Conservation (phyloP, 1,140 invertebrate genomes). For the Drosophila subobscura region DNA sequence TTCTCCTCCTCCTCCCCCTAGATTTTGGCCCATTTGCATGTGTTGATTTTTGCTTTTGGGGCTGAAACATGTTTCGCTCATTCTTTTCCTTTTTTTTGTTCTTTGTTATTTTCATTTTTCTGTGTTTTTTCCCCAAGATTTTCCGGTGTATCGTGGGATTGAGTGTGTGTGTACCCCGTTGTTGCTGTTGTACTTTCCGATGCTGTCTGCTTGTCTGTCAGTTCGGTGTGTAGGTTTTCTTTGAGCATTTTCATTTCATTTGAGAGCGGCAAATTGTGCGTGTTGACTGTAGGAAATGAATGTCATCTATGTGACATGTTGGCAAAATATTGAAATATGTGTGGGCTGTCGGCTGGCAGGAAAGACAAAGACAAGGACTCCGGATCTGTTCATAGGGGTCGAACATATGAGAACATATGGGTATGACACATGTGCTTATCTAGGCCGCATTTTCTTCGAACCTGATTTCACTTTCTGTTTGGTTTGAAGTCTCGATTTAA, state of each 20-base stretch:
- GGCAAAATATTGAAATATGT: constrained; percentile 76
- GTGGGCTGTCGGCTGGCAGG: constrained; percentile 1
- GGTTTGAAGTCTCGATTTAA: constrained; percentile 21
- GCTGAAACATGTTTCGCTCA: constrained; percentile 47
- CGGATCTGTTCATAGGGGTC: constrained; percentile 19
- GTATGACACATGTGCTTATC: constrained; percentile 55
- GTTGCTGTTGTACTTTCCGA: constrained; percentile 3
- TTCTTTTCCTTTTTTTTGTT: constrained; percentile 17
- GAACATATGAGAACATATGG: constrained; percentile 8
- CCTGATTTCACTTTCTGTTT: constrained; percentile 20
- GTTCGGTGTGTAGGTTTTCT: constrained; percentile 41
- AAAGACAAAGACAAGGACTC: constrained; percentile 7
- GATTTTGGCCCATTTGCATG: constrained; percentile 35
- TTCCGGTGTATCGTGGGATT: constrained; percentile 49
- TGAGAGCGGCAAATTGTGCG: constrained; percentile 78
- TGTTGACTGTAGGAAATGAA: constrained; percentile 79
- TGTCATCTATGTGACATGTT: constrained; percentile 77
- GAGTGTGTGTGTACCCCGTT: constrained; percentile 3
- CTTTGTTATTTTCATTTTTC: constrained; percentile 27
- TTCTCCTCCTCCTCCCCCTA: constrained; percentile 1
- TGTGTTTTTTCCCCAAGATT: constrained; percentile 46
- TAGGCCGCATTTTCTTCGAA: constrained; percentile 37
- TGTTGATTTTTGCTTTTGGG: constrained; percentile 69
- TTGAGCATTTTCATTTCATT: constrained; percentile 55
- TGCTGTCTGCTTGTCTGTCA: not conserved